These are phyloP conservation scores for Cyclophora albipunctata DNA, from an alignment of 2,888 invertebrate genomes.

Conservation along the genomic window DNA sequence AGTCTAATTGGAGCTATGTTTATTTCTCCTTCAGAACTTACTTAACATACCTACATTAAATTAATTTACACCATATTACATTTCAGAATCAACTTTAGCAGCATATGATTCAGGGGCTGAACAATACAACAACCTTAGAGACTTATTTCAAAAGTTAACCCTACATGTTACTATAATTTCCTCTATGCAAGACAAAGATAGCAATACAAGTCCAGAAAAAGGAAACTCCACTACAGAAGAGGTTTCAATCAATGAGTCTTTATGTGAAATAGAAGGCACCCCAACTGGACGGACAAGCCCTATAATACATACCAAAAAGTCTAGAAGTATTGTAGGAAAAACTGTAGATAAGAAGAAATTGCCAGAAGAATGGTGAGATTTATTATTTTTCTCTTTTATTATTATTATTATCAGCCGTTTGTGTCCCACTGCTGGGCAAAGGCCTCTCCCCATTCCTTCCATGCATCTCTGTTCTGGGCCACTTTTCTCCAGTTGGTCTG, in stretches of 20 bases:
- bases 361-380: conserved; percentile 44
- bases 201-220: background rate
- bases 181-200: background rate
- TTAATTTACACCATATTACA: too few species aligned
- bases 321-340: conserved; percentile 20
- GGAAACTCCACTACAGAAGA: conserved; percentile 22
- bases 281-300: conserved; percentile 56
- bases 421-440: too few species aligned
- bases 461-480: too few species aligned
- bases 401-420: too few species aligned
- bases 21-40: too few species aligned
- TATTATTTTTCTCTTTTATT: background rate
- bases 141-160: conserved; percentile 37
- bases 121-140: conserved; percentile 16
- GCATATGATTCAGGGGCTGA: too few species aligned
- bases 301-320: conserved; percentile 46
- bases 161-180: too few species aligned
- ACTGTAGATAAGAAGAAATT: conserved; percentile 55
- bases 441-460: too few species aligned
- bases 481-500: too few species aligned
- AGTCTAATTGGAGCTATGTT: too few species aligned
- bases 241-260: conserved; percentile 33
- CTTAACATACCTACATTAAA: too few species aligned
- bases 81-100: too few species aligned
- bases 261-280: conserved; percentile 55